A percentile compares a stretch with the other conserved stretches of the same genome.
Evolutionary conservation across 37 sponge, comb jelly and placozoan genomes (phyloP).

Genomic region (Beroe forskalii): DNA sequence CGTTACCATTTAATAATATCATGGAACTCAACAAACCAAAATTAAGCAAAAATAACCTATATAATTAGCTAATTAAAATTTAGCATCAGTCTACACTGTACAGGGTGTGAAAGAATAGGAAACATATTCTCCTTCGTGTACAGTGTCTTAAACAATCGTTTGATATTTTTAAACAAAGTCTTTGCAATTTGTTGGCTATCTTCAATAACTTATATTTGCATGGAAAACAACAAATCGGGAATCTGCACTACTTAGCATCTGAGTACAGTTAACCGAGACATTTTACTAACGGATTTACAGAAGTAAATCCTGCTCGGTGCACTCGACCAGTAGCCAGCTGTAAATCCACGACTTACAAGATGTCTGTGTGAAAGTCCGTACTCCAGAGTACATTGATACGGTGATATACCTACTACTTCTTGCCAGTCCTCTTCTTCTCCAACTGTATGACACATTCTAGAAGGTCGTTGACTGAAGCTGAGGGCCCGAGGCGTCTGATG

Average conservation of each 20-base stretch:
- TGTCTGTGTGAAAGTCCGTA: neutral
- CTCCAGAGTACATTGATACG: neutral
- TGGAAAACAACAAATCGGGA: no score
- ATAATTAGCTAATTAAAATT: neutral
- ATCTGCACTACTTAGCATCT: no score
- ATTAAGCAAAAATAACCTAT: no score
- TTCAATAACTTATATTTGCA: no score
- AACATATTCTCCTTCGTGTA: neutral
- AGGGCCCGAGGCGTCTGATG: constrained; percentile 25
- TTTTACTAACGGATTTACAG: no score
- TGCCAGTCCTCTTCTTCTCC: constrained; percentile 30
- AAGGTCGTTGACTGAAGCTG: constrained; percentile 12
- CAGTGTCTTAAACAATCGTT: neutral
- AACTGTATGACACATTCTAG: constrained; percentile 51
- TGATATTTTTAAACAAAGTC: neutral
- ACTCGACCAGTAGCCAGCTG: no score
- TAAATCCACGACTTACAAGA: constrained; percentile 27
- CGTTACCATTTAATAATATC: no score
- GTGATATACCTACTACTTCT: neutral
- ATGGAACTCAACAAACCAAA: neutral
- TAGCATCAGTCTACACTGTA: neutral
- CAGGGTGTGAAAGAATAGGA: no score
- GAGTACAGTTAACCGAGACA: no score
- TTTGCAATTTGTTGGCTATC: neutral
- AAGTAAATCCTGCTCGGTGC: no score